A percentile compares a stretch with the other conserved stretches of the same genome.
Conservation (phyloP, 1,140 invertebrate genomes). For the Hirudo medicinalis region DNA sequence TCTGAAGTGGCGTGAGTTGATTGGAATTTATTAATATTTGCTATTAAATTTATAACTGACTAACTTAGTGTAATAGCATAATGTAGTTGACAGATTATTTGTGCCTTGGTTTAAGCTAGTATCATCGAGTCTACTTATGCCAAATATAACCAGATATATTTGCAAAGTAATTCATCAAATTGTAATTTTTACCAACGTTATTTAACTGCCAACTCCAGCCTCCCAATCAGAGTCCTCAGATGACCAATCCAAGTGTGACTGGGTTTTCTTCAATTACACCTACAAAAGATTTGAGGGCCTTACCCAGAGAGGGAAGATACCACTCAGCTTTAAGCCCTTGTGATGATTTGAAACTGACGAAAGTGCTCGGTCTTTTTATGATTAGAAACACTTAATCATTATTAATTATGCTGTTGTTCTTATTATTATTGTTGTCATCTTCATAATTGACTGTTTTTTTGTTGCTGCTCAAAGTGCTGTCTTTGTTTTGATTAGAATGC, state of each 20-base stretch:
- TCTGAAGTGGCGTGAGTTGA: conserved; percentile 83
- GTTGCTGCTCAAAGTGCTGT: too few species aligned
- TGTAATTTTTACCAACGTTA: not conserved
- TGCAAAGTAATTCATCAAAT: not conserved
- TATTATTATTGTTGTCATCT: too few species aligned
- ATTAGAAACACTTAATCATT: too few species aligned
- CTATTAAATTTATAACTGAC: not conserved
- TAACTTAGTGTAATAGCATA: not conserved
- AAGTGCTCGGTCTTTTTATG: too few species aligned
- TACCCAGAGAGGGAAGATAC: conserved; percentile 44
- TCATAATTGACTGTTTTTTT: too few species aligned
- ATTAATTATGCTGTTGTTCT: too few species aligned
- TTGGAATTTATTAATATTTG: conserved; percentile 9
- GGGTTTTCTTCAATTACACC: conserved; percentile 99
- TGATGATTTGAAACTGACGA: not conserved
- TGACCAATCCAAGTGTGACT: conserved; percentile 50
- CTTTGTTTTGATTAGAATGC: too few species aligned
- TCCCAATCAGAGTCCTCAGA: conserved; percentile 3
- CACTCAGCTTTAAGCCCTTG: not conserved
- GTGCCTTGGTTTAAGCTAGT: not conserved
- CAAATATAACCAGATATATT: not conserved
- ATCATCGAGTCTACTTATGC: not conserved
- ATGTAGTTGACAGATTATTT: not conserved
- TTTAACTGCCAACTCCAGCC: not conserved
- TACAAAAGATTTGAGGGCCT: conserved; percentile 96